Evolutionary conservation across 2,888 invertebrate species (phyloP).

Genomic region (Mylabris sibirica): DNA sequence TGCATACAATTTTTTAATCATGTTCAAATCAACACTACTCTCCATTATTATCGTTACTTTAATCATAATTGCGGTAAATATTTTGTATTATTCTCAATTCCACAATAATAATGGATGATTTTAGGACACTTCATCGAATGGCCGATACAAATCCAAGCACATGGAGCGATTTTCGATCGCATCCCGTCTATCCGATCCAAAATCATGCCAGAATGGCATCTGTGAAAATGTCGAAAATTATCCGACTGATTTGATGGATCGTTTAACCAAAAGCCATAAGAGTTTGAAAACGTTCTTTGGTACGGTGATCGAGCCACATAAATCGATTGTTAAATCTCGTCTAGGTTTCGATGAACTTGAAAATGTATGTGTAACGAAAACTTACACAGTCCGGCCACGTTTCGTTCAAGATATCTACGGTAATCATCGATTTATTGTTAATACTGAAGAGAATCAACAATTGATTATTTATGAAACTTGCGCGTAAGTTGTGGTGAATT

Average conservation of each 20-base stretch:
- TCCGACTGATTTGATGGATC: neutral
- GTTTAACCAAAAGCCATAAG: neutral
- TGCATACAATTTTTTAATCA: neutral
- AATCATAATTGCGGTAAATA: neutral
- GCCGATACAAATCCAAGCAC: neutral
- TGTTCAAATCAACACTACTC: neutral
- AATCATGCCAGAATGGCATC: neutral
- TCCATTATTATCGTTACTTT: neutral
- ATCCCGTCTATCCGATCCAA: neutral
- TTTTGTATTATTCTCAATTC: neutral
- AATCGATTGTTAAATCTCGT: neutral
- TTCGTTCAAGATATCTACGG: neutral
- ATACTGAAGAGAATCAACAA: conserved; percentile 7
- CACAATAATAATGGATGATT: neutral
- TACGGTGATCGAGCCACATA: neutral
- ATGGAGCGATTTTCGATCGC: neutral
- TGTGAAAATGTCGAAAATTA: neutral
- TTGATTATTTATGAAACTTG: conserved; percentile 6
- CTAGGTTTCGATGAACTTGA: neutral
- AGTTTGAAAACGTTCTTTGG: neutral
- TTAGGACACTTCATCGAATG: neutral
- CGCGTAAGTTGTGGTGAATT: neutral
- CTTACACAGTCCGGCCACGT: neutral
- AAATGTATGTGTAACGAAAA: neutral
- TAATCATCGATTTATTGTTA: neutral